These are phyloP conservation scores for Atta colombica DNA, from an alignment of 1,140 invertebrate genomes.

Conservation along the genomic window DNA sequence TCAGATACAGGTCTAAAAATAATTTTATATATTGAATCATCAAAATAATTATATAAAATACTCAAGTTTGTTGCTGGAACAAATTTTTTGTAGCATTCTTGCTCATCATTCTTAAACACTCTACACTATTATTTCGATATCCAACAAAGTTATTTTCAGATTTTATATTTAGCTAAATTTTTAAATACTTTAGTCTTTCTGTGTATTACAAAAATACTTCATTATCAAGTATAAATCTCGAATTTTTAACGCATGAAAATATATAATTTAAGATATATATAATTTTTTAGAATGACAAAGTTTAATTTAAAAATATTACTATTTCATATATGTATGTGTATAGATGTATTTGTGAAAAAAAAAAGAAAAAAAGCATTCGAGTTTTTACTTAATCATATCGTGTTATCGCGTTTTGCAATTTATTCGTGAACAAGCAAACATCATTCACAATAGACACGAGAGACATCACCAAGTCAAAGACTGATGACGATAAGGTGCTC, in stretches of 20 bases:
- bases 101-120: too few species aligned
- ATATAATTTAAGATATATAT: not conserved
- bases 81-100: too few species aligned
- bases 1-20: too few species aligned
- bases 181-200: not conserved
- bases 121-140: too few species aligned
- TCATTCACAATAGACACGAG: conserved; percentile 94
- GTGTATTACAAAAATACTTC: not conserved
- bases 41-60: too few species aligned
- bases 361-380: not conserved
- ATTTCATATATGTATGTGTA: not conserved
- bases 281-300: not conserved
- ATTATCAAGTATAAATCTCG: not conserved
- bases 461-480: conserved; percentile 88
- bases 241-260: not conserved
- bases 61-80: too few species aligned
- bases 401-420: conserved; percentile 87
- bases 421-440: conserved; percentile 93
- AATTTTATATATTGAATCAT: too few species aligned
- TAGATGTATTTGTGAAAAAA: not conserved
- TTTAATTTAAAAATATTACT: conserved; percentile 7
- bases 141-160: too few species aligned
- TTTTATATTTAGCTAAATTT: too few species aligned
- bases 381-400: not conserved
- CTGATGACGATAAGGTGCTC: conserved; percentile 90